Evolutionary conservation across 2,888 invertebrate genomes (phyloP), one percentile per base, ranked within the genome.

Genomic region (Caradrina kadenii): DNA sequence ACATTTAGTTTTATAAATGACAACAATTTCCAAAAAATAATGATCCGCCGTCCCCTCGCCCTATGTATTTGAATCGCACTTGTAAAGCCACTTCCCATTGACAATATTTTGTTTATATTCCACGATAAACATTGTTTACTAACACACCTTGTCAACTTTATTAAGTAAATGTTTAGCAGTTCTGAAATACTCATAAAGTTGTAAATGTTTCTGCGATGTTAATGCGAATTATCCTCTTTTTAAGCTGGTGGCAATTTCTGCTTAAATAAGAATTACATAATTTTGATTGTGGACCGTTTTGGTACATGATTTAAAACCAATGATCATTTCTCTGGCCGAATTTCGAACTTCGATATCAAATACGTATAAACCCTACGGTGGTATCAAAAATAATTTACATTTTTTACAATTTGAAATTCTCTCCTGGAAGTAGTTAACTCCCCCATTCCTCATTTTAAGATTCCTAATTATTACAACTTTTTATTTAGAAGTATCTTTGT

Each of bases 311-410:
- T 56, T 35, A 31, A 42, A 68, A 42, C 13, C 7, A 49, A 48
- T 26, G 45, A 22, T 21, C 15, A 50, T n/a, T 1, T 45, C 6
- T 2, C 11, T 26, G 48, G 31, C 17, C 21, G 5, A 53, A 66
- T 50, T 65, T 42, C 42, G 45, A 52, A 56, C 35, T 56, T 68
- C 63, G 69, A 63, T 70, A 63, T 64, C 63, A 55, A 79, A 73
- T 72, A 74, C 74, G 68, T 81, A 80, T 70, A 84, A 72, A 63
- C 68, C 66, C 64, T 73, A 71, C 69, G 69, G 70, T 68, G 78
- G 84, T 89, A 90, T 89, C 87, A 89, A 90, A 89, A 89, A 89
- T 88, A 89, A 84, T 79, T 78, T 63, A 74, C 68, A 70, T 76
- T 79, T 35, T 73, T 76, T 79, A 70, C 67, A 74, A 69, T 77